A percentile compares a stretch with the other conserved stretches of the same genome.
Evolutionary conservation across 2,888 invertebrate species (phyloP).

Genomic region (Tachystola acroxantha): DNA sequence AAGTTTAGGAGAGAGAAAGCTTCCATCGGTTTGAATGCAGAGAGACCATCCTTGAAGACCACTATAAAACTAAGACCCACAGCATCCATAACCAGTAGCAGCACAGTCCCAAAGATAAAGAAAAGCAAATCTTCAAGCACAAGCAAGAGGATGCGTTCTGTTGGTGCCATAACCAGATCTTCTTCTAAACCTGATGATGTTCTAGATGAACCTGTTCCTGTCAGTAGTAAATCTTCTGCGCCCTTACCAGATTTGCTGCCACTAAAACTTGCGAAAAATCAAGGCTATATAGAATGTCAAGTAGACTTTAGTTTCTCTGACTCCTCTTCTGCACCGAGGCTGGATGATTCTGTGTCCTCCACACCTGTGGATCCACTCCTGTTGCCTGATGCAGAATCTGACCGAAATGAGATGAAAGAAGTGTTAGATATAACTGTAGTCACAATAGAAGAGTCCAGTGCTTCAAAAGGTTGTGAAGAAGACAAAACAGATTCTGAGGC

Average conservation of each 20-base stretch:
- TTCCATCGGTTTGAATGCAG: constrained; percentile 54
- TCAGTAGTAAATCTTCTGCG: constrained; percentile 46
- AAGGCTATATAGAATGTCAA: constrained; percentile 65
- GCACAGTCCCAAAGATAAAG: constrained; percentile 71
- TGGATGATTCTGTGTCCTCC: constrained; percentile 60
- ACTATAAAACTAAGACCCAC: constrained; percentile 82
- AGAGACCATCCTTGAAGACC: constrained; percentile 81
- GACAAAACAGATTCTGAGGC: constrained; percentile 47
- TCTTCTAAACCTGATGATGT: constrained; percentile 71
- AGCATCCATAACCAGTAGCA: constrained; percentile 73
- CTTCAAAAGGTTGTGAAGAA: constrained; percentile 52
- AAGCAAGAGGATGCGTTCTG: constrained; percentile 75
- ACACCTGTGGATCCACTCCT: constrained; percentile 69
- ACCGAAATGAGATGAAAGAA: constrained; percentile 54
- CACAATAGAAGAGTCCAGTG: constrained; percentile 55
- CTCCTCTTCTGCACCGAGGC: constrained; percentile 52
- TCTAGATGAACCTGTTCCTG: constrained; percentile 37
- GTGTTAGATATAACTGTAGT: constrained; percentile 59
- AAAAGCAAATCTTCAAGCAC: constrained; percentile 69
- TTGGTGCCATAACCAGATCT: constrained; percentile 83
- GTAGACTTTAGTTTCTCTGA: constrained; percentile 67
- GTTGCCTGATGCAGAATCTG: constrained; percentile 56
- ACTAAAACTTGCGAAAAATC: constrained; percentile 52
- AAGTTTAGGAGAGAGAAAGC: constrained; percentile 73
- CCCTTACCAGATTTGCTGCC: constrained; percentile 70